These are phyloP conservation scores for Cryptotis parvus DNA, from an alignment of 2,113 vertebrate species.

Conservation along the genomic window DNA sequence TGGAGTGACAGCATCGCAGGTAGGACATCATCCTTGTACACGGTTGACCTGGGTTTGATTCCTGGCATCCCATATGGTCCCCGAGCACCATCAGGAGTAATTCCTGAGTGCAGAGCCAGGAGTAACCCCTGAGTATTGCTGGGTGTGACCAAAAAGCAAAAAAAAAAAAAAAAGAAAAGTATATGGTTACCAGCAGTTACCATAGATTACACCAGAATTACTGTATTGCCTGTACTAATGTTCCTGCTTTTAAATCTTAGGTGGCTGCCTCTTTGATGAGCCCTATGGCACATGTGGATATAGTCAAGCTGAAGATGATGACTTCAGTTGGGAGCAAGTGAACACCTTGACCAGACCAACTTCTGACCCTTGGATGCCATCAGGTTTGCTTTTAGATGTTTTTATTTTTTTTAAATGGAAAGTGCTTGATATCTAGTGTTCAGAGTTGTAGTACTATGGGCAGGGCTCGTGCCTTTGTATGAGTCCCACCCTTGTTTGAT, in stretches of 20 bases:
- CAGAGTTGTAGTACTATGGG: too few species aligned
- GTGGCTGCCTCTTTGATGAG: constrained; percentile 96
- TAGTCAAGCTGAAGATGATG: constrained; percentile 94
- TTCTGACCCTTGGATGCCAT: constrained; percentile 94
- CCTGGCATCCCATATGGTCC: too few species aligned
- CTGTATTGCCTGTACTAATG: constrained; percentile 44
- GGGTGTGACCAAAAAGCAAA: too few species aligned
- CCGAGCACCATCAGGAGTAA: too few species aligned
- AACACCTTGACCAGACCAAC: constrained; percentile 90
- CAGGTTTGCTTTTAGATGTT: constrained; percentile 88
- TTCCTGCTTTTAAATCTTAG: constrained; percentile 86
- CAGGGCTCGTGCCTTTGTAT: too few species aligned
- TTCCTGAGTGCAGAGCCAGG: too few species aligned
- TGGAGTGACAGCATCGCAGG: too few species aligned
- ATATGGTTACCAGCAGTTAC: neutral
- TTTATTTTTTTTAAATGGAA: constrained; percentile 43
- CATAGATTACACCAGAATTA: neutral
- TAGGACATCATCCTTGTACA: too few species aligned
- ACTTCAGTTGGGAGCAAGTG: constrained; percentile 97
- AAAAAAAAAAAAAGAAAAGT: too few species aligned
- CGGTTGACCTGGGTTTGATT: too few species aligned
- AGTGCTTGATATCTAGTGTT: neutral
- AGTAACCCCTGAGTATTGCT: too few species aligned
- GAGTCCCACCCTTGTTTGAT: too few species aligned
- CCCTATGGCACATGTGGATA: constrained; percentile 94